These are phyloP conservation scores for Hystrix cristata DNA, from an alignment of 2,113 vertebrate species.

Conservation along the genomic window DNA sequence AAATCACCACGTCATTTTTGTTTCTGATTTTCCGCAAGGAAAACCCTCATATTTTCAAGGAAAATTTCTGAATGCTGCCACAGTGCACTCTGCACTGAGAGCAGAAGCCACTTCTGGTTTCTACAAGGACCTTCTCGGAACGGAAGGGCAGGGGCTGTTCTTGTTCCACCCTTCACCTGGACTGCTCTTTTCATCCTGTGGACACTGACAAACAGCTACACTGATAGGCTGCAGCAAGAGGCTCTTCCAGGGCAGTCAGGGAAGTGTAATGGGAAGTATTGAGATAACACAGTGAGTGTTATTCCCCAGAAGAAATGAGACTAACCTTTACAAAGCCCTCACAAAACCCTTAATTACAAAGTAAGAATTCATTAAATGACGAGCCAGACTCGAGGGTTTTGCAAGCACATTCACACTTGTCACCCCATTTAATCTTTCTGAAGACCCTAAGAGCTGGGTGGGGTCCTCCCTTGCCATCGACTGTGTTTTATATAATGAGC, in stretches of 20 bases:
- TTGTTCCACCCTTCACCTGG: background rate
- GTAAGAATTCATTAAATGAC: slow-evolving; percentile 59
- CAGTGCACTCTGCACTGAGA: background rate
- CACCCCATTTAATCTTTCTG: background rate
- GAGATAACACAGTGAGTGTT: slow-evolving; percentile 39
- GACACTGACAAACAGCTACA: background rate
- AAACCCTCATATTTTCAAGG: slow-evolving; percentile 33
- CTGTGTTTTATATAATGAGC: slow-evolving; percentile 20
- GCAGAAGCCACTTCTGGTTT: slow-evolving; percentile 27
- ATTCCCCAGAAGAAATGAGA: background rate
- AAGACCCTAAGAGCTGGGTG: background rate
- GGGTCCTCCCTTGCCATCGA: background rate
- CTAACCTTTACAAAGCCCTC: slow-evolving; percentile 16
- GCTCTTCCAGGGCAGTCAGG: slow-evolving; percentile 16
- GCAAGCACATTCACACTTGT: background rate
- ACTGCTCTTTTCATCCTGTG: background rate
- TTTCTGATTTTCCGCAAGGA: slow-evolving; percentile 36
- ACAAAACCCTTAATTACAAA: background rate
- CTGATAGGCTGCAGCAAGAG: background rate
- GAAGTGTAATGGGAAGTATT: background rate
- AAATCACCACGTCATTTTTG: slow-evolving; percentile 22
- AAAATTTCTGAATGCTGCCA: slow-evolving; percentile 27
- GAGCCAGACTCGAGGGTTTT: background rate
- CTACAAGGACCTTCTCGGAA: background rate
- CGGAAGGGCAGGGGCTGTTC: background rate